A percentile compares a stretch with the other conserved stretches of the same genome.
phyloP scores from a whole-genome alignment of 2,113 vertebrate species.

The Hylia prasina region DNA sequence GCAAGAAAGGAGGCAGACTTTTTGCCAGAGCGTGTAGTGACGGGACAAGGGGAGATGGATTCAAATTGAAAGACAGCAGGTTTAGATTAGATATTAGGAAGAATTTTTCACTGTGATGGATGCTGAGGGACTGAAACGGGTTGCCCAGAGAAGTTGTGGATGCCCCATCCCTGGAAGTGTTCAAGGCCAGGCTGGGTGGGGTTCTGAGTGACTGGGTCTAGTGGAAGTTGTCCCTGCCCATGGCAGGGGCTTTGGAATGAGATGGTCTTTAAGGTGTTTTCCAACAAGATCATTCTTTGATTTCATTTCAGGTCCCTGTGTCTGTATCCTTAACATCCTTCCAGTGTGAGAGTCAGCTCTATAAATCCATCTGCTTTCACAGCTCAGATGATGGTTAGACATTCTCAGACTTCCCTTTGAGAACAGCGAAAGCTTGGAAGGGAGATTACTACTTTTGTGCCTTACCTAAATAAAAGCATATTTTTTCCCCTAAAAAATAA shows the following conservation, averaged over 20 bases:
- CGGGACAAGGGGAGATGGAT: not conserved
- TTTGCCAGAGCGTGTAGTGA: not conserved
- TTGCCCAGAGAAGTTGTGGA: not conserved
- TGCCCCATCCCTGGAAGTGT: no score
- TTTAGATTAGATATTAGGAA: not conserved
- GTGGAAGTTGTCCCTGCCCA: not conserved
- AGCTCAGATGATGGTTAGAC: not conserved
- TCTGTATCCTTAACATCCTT: not conserved
- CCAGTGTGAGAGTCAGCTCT: not conserved
- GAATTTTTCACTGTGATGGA: not conserved
- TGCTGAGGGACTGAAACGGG: not conserved
- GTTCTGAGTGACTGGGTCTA: not conserved
- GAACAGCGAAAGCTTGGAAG: not conserved
- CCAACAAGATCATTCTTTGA: not conserved
- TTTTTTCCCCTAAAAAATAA: not conserved
- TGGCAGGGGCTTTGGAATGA: not conserved
- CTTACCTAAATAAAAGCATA: not conserved
- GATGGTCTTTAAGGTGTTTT: not conserved
- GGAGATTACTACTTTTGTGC: not conserved
- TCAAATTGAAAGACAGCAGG: not conserved
- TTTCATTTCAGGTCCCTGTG: fast-evolving
- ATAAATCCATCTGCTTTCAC: not conserved
- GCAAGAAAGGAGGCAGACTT: not conserved
- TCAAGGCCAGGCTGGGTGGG: not conserved
- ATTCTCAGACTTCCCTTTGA: not conserved